Conservation (phyloP, 2,797 vertebrate species). For the Yasuhikotakia modesta region DNA sequence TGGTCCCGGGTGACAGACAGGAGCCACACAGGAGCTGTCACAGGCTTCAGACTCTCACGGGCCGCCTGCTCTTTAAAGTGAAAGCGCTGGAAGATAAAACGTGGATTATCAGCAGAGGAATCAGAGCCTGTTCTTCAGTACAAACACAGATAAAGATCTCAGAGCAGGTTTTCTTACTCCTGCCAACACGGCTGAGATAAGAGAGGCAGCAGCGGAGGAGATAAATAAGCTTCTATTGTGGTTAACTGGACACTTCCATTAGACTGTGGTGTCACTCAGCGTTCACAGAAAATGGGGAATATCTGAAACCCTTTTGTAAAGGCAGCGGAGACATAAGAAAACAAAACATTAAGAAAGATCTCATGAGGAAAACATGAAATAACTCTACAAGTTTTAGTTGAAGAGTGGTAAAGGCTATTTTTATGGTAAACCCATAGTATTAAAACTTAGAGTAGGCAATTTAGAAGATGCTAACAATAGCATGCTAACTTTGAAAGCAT, state of each 20-base stretch:
- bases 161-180: constrained; percentile 61
- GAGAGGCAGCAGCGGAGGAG: constrained; percentile 32
- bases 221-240: constrained; percentile 33
- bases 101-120: constrained; percentile 70
- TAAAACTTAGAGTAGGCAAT: no score
- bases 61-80: constrained; percentile 67
- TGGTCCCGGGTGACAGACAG: constrained; percentile 38
- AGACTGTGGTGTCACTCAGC: constrained; percentile 5
- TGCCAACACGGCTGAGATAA: constrained; percentile 48
- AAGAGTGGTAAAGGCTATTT: no score
- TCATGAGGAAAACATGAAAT: not conserved
- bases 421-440: no score
- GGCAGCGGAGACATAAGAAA: not conserved
- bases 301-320: not conserved
- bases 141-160: constrained; percentile 72
- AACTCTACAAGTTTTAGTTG: no score
- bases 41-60: constrained; percentile 34
- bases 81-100: constrained; percentile 71
- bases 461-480: no score
- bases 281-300: not conserved
- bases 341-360: not conserved
- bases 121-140: constrained; percentile 72
- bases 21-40: constrained; percentile 16
- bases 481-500: no score
- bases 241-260: constrained; percentile 34